Conservation (phyloP, 2,113 vertebrate genomes). For the Haplochromis vanheusdeni region DNA sequence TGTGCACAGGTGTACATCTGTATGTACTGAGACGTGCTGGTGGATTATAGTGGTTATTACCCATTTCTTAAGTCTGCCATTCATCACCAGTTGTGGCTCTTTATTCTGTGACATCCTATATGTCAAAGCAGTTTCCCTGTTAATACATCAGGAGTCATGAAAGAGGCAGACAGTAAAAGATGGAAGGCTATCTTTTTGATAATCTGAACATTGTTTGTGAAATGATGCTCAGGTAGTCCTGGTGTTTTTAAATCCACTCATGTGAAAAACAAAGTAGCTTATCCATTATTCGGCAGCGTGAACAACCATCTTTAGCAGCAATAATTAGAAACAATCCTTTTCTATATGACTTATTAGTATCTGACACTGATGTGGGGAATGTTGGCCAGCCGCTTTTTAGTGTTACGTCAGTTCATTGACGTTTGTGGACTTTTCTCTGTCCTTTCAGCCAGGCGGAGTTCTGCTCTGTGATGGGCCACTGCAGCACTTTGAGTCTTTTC, state of each 20-base stretch:
- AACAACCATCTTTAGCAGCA: not conserved
- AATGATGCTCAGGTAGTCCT: not conserved
- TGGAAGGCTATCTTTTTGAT: not conserved
- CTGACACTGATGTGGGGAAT: not conserved
- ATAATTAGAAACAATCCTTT: fast-evolving
- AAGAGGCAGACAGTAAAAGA: not conserved
- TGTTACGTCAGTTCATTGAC: fast-evolving
- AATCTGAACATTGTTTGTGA: not conserved
- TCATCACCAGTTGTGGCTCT: not conserved
- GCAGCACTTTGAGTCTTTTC: not conserved
- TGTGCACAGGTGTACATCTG: not conserved
- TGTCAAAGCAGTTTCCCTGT: not conserved
- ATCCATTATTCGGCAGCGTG: not conserved
- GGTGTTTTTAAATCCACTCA: not conserved
- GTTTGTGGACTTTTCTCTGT: not conserved
- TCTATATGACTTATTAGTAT: not conserved
- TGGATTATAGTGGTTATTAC: not conserved
- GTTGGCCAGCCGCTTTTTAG: not conserved
- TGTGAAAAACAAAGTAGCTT: not conserved
- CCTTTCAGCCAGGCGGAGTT: not conserved
- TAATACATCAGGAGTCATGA: not conserved
- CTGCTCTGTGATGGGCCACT: not conserved
- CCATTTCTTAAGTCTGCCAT: not conserved
- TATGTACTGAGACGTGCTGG: not conserved
- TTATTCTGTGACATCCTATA: not conserved